Evolutionary conservation across 2,113 vertebrate species (phyloP), one percentile per base, ranked within the genome.

Genomic region (Cacatua alba): DNA sequence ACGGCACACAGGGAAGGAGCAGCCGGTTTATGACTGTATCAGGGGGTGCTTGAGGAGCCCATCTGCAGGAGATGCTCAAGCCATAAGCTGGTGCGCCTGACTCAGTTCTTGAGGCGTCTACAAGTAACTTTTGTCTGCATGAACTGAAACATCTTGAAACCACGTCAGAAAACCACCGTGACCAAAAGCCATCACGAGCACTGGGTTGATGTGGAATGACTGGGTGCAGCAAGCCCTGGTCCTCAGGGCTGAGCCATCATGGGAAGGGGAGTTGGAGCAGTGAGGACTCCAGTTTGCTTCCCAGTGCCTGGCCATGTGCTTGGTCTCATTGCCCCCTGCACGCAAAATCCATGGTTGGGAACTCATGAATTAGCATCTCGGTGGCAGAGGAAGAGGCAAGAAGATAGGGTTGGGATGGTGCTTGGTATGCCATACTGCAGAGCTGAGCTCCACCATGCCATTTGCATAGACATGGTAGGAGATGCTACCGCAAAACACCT

Each of bases 281-380:
- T 13, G 12, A 62, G n/a, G 35, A 10, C 43, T 68, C 9, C 37
- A 37, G 46, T 5, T 62, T 39, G 23, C 15, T 51, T 33, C 53
- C 28, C 4, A 0, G 13, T 0, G 0, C 19, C 49, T 37, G 62
- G 49, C 59, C 28, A 1, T 6, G n/a, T 0, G 2, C 31, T 46
- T 17, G 28, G 24, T n/a, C 51, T 52, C 4, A 57, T 11, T n/a
- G 64, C 60, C 17, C 41, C 51, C 64, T 29, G 37, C 28, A n/a
- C 5, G 28, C 19, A 86, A 86, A 90, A 77, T 41, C 63, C 64
- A 57, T 2, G 18, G 33, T 20, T 3, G 4, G 59, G 41, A 83
- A 46, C n/a, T 25, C 59, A 9, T 14, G 23, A 44, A 44, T 67
- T 25, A 52, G 49, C 68, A 68, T 17, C 44, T 64, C 0, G 0